Base-by-base conservation (phyloP, 2,113 vertebrate species). In the Pseudorectes ferrugineus region DNA sequence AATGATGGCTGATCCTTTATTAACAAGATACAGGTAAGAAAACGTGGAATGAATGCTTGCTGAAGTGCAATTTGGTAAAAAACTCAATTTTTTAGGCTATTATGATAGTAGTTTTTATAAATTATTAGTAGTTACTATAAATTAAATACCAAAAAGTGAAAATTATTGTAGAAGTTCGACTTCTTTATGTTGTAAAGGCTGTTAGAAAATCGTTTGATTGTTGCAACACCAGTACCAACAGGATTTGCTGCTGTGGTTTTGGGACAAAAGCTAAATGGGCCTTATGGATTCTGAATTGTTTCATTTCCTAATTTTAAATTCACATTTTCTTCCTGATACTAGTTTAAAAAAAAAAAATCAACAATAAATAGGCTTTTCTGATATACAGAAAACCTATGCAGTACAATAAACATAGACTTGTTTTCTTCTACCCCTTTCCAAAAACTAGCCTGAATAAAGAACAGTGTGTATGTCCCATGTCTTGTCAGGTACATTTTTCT, bases 1-100 rank as follows among this genome's bases (percentile, higher is more conserved):
- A 97, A 99, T 99, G 99, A 99, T 99, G 99, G 97, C 99, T 20
- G 99, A 99, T 95, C 99, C 99, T 31, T 97, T 99, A 76, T 96
- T 99, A 97, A 99, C 99, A 93, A 99, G 98, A 97, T 99, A 99
- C 95, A 99, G 99, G 99, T 99, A 97, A 93, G 75, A 75, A 63
- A 70, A 36, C 14, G 38, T 46, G 28, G 11, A 43, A 28, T 66
- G 35, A 81, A 14, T 43, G 3, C 24, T 85, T 76, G 36, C 71
- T 76, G 42, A 49, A 85, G 14, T 36, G 21, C n/a, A 28, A 3
- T 29, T 79, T 76, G 38, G 11, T 61, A 57, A 87, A 87, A 79
- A 26, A 58, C 0, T 12, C 18, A 12, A 14, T 74, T 55, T 71
- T 66, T 12, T n/a, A 38, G 45, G 18, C 33, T 38, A 14, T 51